Evolutionary conservation across 2,113 vertebrate species (phyloP).

Genomic region (Spea multiplicata): DNA sequence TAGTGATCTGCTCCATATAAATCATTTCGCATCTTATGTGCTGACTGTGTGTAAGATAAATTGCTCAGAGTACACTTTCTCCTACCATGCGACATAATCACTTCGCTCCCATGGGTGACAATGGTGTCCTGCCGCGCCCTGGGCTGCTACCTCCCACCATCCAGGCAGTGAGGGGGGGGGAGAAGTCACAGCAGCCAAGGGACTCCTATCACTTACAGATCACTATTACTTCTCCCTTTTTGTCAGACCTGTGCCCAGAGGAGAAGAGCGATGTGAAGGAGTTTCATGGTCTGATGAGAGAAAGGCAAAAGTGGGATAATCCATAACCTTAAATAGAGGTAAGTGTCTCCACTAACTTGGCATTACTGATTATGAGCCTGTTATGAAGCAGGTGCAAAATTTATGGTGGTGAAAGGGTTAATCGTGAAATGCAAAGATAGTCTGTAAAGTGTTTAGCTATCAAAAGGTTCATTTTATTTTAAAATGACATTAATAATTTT

Average conservation of each 20-base stretch:
- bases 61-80: not conserved
- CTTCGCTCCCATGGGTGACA: conserved; percentile 41
- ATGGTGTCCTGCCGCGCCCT: conserved; percentile 29
- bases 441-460: no score
- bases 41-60: not conserved
- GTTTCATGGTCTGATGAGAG: conserved; percentile 15
- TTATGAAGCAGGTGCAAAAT: not conserved
- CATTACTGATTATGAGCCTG: not conserved
- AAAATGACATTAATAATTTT: no score
- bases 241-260: conserved; percentile 35
- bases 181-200: conserved; percentile 14
- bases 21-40: not conserved
- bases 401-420: no score
- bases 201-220: conserved; percentile 18
- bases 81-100: conserved; percentile 7
- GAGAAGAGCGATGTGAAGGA: conserved; percentile 21
- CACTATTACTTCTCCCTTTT: conserved; percentile 19
- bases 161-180: conserved; percentile 27
- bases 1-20: not conserved
- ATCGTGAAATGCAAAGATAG: no score
- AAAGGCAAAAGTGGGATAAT: not conserved
- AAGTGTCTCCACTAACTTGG: not conserved
- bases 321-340: conserved; percentile 11
- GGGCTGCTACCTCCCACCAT: conserved; percentile 27
- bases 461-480: no score